Conservation (phyloP, 1,140 invertebrate species). For the Tetramorium parvispinum region DNA sequence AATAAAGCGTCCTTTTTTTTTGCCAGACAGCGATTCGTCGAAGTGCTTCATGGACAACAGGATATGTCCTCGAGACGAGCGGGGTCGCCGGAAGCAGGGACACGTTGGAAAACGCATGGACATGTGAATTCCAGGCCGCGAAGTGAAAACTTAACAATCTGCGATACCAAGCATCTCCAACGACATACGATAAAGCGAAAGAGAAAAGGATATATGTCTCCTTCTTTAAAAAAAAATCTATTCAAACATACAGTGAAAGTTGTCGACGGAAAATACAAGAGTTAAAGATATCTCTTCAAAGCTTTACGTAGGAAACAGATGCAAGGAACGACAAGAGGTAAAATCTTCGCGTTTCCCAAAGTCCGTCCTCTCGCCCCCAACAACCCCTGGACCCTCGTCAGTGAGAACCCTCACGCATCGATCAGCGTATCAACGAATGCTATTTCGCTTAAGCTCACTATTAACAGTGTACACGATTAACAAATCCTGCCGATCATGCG, state of each 20-base stretch:
- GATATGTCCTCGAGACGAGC: constrained; percentile 71
- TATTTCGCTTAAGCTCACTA: constrained; percentile 86
- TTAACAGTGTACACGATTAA: constrained; percentile 84
- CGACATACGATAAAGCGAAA: background rate
- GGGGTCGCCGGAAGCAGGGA: constrained; percentile 47
- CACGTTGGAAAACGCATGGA: background rate
- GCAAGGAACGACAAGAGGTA: background rate
- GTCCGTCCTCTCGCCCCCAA: background rate
- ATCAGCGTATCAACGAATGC: constrained; percentile 78
- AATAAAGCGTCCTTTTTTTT: background rate
- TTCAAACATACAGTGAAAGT: background rate
- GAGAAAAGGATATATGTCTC: background rate
- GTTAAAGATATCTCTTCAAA: background rate
- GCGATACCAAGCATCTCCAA: background rate
- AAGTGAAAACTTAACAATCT: background rate
- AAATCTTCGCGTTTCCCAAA: background rate
- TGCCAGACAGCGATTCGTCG: constrained; percentile 72
- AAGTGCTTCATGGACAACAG: constrained; percentile 82
- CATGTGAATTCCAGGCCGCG: background rate
- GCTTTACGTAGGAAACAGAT: background rate
- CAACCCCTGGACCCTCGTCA: constrained; percentile 12
- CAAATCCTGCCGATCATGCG: constrained; percentile 79
- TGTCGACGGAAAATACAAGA: background rate
- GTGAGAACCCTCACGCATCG: constrained; percentile 54
- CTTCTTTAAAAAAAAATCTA: background rate